These are phyloP conservation scores for Polymixis flavicincta DNA, from an alignment of 2,888 invertebrate genomes.

Conservation along the genomic window DNA sequence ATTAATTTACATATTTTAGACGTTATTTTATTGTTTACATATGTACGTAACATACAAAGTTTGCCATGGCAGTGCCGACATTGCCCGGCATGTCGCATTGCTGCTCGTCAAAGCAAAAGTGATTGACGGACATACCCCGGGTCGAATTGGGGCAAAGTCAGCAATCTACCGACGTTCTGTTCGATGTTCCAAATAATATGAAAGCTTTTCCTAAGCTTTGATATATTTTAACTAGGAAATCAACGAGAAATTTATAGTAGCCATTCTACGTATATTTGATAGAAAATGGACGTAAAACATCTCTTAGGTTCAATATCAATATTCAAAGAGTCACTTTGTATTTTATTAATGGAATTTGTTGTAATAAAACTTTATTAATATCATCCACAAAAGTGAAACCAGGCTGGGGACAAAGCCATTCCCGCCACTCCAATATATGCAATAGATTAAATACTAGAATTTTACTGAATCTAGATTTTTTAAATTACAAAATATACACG, in stretches of 20 bases:
- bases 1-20: conserved; percentile 41
- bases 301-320: conserved; percentile 53
- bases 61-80: background rate
- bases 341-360: conserved; percentile 53
- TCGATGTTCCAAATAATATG: conserved; percentile 5
- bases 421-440: conserved; percentile 20
- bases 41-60: background rate
- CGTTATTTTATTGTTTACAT: conserved; percentile 22
- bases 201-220: background rate
- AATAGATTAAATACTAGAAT: conserved; percentile 33
- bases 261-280: background rate
- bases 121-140: conserved; percentile 18
- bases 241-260: background rate
- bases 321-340: conserved; percentile 38
- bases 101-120: conserved; percentile 27
- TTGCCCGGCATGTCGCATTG: conserved; percentile 11
- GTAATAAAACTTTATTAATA: conserved; percentile 78
- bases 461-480: conserved; percentile 2
- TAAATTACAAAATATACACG: too few species aligned
- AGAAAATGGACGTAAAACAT: conserved; percentile 31
- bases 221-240: conserved; percentile 2
- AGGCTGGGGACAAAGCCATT: conserved; percentile 27
- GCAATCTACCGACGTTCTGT: background rate
- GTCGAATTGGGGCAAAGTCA: background rate
- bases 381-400: conserved; percentile 53